Evolutionary conservation across 35 echinoderm and acorn worm species (phyloP), one percentile per base, ranked within the genome.

Genomic region (Apostichopus parvimensis): DNA sequence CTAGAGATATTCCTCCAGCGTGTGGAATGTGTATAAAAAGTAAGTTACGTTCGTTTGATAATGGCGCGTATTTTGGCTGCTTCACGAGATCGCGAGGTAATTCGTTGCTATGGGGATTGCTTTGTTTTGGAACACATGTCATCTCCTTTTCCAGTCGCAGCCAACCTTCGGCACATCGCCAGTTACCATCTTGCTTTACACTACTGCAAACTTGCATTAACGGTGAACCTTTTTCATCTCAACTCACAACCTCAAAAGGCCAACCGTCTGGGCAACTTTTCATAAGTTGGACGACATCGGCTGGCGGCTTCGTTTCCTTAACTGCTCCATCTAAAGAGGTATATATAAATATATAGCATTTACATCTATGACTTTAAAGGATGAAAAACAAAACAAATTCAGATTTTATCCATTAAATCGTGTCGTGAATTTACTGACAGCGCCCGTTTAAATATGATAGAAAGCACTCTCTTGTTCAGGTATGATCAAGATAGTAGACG

Each of bases 251-350:
- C 55, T 82, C 79, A 5, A 82, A n/a, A 54, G 79, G 79, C 79
- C 79, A 82, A 54, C 52, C 79, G 18, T 82, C 79, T 17, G 79
- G 79, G 55, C 79, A 82, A 80, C 25, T 11, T 5, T 13, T 54
- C 79, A 82, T 56, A 18, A 18, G 28, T 34, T 34, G 28, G 28
- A 34, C 28, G 28, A 34, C 1, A 34, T 2, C 28, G 28, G 28
- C 28, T 34, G 28, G 28, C 28, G 28, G 28, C 28, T 34, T 34
- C 28, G 28, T 34, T 34, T 34, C 28, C 28, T 34, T 34, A 34
- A 34, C 28, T 34, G 28, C 28, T 34, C 28, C 28, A 34, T 34
- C 28, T 34, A 34, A 34, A 34, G 28, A 34, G 28, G 28, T 34
- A 34, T 0, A 34, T 34, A 34, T 34, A 34, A 34, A 34, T 34